phyloP scores from a whole-genome alignment of 2,797 vertebrate genomes.

The Epinephelus coioides region DNA sequence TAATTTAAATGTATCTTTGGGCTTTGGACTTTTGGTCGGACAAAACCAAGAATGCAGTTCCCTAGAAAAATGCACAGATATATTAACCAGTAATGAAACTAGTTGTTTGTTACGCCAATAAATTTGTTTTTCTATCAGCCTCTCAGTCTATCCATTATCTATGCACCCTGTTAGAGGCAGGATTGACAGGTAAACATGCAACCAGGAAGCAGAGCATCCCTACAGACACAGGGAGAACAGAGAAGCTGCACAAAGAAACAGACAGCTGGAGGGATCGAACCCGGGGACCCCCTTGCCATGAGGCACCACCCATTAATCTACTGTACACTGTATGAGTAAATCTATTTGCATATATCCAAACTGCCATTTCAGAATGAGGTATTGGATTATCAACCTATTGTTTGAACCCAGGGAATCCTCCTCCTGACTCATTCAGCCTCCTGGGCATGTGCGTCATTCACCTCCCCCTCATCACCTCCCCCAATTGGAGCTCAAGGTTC shows the following conservation, averaged over 20 bases:
- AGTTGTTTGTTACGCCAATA: background rate
- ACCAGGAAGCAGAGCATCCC: background rate
- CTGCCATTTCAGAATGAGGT: slow-evolving; percentile 46
- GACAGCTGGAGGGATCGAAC: background rate
- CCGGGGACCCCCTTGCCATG: background rate
- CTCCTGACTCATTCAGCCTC: slow-evolving; percentile 66
- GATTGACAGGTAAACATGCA: background rate
- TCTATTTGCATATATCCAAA: slow-evolving; percentile 22
- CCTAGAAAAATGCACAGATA: background rate
- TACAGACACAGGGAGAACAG: background rate
- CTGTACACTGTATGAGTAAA: slow-evolving; percentile 30
- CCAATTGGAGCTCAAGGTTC: slow-evolving; percentile 69
- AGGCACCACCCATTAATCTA: slow-evolving; percentile 15
- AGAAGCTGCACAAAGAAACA: background rate
- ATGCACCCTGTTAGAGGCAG: slow-evolving; percentile 3
- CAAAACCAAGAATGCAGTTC: background rate
- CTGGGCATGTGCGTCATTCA: slow-evolving; percentile 56
- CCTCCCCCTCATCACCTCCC: slow-evolving; percentile 70
- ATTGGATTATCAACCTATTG: slow-evolving; percentile 58
- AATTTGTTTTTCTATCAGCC: background rate
- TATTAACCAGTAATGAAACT: background rate
- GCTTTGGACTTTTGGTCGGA: background rate
- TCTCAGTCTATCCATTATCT: background rate
- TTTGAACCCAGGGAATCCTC: slow-evolving; percentile 58
- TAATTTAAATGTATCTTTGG: background rate